Percentiles rank a stretch among this genome's conserved stretches.
Evolutionary conservation across 2,113 vertebrate genomes (phyloP).

Genomic region (Oxyura jamaicensis): DNA sequence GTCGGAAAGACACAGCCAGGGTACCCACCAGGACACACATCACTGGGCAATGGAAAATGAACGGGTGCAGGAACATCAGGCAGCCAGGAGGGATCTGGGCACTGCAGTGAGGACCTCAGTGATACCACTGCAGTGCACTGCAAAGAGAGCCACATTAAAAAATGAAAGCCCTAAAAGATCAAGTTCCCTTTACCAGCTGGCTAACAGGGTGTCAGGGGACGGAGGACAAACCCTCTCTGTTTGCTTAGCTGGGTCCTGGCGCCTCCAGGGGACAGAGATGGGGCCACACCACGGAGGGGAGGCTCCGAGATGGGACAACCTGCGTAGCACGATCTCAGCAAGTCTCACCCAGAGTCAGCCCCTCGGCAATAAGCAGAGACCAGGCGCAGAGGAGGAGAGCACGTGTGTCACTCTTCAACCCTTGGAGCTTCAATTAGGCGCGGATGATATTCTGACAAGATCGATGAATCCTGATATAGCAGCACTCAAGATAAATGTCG

Average conservation of each 20-base stretch:
- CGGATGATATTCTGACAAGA: neutral
- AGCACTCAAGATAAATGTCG: constrained; percentile 38
- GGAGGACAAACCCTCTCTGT: neutral
- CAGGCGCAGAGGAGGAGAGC: neutral
- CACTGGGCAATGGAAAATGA: neutral
- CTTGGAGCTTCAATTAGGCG: neutral
- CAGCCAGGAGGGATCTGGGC: neutral
- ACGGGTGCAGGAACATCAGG: neutral
- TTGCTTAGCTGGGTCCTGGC: neutral
- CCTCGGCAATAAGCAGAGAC: neutral
- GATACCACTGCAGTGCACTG: neutral
- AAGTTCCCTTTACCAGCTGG: neutral
- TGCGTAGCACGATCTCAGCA: neutral
- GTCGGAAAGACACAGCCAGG: neutral
- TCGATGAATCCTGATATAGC: constrained; percentile 36
- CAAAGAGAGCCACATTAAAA: neutral
- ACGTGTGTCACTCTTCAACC: neutral
- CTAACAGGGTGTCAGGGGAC: neutral
- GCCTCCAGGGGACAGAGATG: neutral
- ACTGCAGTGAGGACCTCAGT: neutral
- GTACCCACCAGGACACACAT: neutral
- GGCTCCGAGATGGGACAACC: neutral
- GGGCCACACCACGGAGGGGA: accelerated
- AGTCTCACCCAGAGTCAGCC: neutral
- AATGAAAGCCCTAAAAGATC: neutral